Evolutionary conservation across 2,888 invertebrate species (phyloP).

Genomic region (Trissolcus brochymenae): DNA sequence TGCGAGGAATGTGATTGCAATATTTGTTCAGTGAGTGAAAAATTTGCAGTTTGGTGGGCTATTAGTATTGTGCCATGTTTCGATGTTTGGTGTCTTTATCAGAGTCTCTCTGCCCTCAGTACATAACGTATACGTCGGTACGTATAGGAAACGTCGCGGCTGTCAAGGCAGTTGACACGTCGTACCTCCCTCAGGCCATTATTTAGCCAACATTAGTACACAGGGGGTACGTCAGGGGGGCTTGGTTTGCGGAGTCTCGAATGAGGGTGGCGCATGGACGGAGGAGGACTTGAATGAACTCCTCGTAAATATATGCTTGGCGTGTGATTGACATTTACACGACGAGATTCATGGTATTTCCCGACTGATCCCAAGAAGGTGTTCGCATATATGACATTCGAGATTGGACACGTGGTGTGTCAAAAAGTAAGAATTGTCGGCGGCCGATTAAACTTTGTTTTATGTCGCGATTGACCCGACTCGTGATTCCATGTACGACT

Average conservation of each 20-base stretch:
- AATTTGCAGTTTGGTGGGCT: too few relatives aligned
- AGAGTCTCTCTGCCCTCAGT: constrained; percentile 61
- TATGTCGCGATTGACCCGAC: neutral
- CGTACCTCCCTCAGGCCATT: constrained; percentile 73
- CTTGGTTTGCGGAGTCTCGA: constrained; percentile 68
- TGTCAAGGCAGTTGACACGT: constrained; percentile 75
- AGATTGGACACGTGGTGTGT: constrained; percentile 28
- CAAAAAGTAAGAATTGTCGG: neutral
- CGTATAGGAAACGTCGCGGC: constrained; percentile 67
- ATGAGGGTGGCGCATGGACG: constrained; percentile 55
- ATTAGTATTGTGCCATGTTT: constrained; percentile 59
- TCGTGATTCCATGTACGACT: neutral
- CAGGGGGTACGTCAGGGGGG: constrained; percentile 67
- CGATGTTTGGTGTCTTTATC: constrained; percentile 59
- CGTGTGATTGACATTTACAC: constrained; percentile 76
- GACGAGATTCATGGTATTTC: constrained; percentile 58
- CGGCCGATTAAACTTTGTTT: neutral
- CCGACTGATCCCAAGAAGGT: constrained; percentile 22
- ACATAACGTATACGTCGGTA: constrained; percentile 49
- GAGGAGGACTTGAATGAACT: constrained; percentile 61
- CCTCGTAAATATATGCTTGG: constrained; percentile 75
- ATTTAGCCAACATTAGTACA: constrained; percentile 74
- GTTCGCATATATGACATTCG: constrained; percentile 23
- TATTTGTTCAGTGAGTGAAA: too few relatives aligned
- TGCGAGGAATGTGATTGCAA: too few relatives aligned